Percentiles rank a stretch among this genome's conserved stretches.
These are phyloP conservation scores for Anolis carolinensis DNA, from an alignment of 2,113 vertebrate genomes.

Conservation along the genomic window DNA sequence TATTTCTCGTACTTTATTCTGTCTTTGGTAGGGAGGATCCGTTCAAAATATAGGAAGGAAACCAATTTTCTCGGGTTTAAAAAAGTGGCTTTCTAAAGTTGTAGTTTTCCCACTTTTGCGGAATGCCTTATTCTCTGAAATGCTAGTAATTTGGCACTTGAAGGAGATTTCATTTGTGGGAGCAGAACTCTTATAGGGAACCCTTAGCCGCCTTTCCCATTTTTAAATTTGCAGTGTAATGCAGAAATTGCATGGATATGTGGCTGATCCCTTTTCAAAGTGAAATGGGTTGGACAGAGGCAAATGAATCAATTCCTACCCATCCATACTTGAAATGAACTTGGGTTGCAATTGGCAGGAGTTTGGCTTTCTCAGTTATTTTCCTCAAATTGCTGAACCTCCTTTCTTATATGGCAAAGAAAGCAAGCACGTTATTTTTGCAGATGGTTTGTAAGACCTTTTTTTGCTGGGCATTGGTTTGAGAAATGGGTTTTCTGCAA, in stretches of 20 bases:
- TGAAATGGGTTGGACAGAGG: background rate
- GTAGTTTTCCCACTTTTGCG: too few relatives aligned
- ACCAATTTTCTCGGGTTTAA: too few relatives aligned
- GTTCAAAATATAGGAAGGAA: too few relatives aligned
- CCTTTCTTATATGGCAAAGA: background rate
- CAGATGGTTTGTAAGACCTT: background rate
- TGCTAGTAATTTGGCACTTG: too few relatives aligned
- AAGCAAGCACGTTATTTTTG: background rate
- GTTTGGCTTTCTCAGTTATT: background rate
- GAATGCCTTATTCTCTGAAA: too few relatives aligned
- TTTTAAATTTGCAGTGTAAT: background rate
- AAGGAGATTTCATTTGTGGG: too few relatives aligned
- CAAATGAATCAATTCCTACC: background rate
- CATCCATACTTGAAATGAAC: background rate
- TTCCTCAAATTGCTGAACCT: background rate
- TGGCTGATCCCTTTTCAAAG: background rate
- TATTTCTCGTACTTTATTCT: background rate
- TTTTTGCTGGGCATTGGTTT: background rate
- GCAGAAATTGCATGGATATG: background rate
- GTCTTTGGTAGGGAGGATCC: background rate
- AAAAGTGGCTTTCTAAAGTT: too few relatives aligned
- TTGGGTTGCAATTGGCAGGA: background rate
- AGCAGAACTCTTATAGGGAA: too few relatives aligned
- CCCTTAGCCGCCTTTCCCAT: background rate
- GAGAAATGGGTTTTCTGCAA: background rate